Conservation (phyloP, 1,140 invertebrate genomes). For the Drosophila kohkoa region DNA sequence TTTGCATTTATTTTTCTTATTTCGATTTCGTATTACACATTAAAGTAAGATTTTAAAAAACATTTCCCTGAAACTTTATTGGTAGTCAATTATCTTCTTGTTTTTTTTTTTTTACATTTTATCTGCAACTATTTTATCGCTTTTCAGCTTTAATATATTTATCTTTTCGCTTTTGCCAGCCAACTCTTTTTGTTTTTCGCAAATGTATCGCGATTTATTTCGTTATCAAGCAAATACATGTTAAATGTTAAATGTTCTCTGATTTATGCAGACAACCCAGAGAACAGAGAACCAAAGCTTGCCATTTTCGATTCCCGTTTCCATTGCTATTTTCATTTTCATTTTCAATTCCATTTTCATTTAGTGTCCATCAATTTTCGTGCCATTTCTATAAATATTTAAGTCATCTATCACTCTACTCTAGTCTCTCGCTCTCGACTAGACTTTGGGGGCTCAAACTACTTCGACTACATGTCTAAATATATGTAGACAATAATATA, state of each 20-base stretch:
- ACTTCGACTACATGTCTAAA: conserved; percentile 1
- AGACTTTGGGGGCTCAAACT: not conserved
- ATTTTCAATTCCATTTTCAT: conserved; percentile 23
- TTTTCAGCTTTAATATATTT: too few species aligned
- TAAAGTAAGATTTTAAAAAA: too few species aligned
- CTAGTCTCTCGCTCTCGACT: not conserved
- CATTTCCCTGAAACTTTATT: too few species aligned
- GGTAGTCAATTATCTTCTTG: too few species aligned
- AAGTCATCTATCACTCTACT: conserved; percentile 11
- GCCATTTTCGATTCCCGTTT: not conserved
- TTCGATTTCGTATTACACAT: too few species aligned
- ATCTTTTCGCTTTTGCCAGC: not conserved
- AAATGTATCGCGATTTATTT: not conserved
- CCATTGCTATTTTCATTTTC: not conserved
- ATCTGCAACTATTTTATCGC: too few species aligned
- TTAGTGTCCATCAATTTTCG: conserved; percentile 21
- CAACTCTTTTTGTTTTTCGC: not conserved
- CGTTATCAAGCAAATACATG: not conserved
- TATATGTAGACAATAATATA: conserved; percentile 3
- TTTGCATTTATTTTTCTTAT: too few species aligned
- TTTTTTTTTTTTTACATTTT: too few species aligned
- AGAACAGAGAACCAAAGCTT: not conserved
- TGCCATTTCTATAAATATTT: conserved; percentile 24
- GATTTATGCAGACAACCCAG: conserved; percentile 4
- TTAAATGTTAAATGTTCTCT: not conserved